Evolutionary conservation across 2,888 invertebrate genomes (phyloP), one percentile per base, ranked within the genome.

Genomic region (Penaeus monodon): DNA sequence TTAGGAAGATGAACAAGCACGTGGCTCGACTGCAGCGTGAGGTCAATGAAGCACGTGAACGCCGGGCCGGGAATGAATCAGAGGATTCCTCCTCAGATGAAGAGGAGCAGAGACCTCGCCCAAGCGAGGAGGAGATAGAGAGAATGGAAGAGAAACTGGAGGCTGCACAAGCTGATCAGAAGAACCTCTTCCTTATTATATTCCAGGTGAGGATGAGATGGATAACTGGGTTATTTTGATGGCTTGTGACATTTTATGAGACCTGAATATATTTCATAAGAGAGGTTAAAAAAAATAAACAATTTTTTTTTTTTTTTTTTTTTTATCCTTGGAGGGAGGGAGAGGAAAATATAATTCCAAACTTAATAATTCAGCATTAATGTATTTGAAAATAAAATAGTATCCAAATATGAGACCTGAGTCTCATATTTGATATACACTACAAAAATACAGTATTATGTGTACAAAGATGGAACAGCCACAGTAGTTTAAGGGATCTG

Each of bases 1-100:
- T 99, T 81, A 96, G 97, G 91, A 99, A 98, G 93, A 98, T 99
- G 96, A 98, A 97, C 92, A 97, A 97, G 92, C 97, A 98, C 91
- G 98, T 99, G 4, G 98, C 98, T 91, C 97, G 97, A 91, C 93
- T 98, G 38, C 96, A 97, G 24, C 94, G 96, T 90, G 97, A 96
- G 12, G 84, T 89, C 49, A 86, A 86, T 74, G 86, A 88, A 66
- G 87, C 88, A 20, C 17, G 92, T 92, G 90, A 92, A 89, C 68
- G 90, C 86, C 79, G 91, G 88, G 86, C 79, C 8, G 73, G 85
- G 14, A 84, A 85, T 33, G 89, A 84, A n/a, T 83, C 84, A 0
- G 86, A 88, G 24, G 89, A 87, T 33, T 85, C 87, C n/a, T 88
- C 88, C n/a, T 84, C 86, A 17, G 84, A 84, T 12, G 89, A 89